A percentile compares a stretch with the other conserved stretches of the same genome.
phyloP scores from a whole-genome alignment of 2,888 invertebrate species.

The Hypercompe scribonia region DNA sequence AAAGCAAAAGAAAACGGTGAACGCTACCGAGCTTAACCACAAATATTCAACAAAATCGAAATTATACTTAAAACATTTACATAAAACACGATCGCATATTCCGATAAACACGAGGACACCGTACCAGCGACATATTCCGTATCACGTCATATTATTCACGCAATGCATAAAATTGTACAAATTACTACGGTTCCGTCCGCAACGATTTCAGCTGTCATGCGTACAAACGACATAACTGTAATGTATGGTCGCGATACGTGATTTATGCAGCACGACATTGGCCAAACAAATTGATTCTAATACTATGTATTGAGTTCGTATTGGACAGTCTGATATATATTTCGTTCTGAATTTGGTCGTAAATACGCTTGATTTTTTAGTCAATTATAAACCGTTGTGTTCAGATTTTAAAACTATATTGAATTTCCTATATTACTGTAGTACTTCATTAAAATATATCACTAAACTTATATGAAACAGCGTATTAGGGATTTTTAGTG shows the following conservation, averaged over 20 bases:
- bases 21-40: not conserved
- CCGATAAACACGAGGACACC: slow-evolving; percentile 15
- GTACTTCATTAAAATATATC: not conserved
- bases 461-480: too few species aligned
- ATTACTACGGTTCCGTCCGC: slow-evolving; percentile 39
- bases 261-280: slow-evolving; percentile 66
- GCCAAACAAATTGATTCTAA: slow-evolving; percentile 73
- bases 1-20: not conserved
- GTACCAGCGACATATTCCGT: slow-evolving; percentile 29
- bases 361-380: not conserved
- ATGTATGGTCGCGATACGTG: slow-evolving; percentile 72
- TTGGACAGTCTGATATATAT: slow-evolving; percentile 9
- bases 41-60: not conserved
- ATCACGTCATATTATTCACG: slow-evolving; percentile 43
- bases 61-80: slow-evolving; percentile 5
- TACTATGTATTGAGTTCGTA: slow-evolving; percentile 41
- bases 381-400: too few species aligned
- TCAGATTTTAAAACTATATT: not conserved
- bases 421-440: not conserved
- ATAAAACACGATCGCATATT: slow-evolving; percentile 4
- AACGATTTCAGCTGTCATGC: slow-evolving; percentile 45
- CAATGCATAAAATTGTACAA: slow-evolving; percentile 53
- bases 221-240: slow-evolving; percentile 43
- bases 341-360: not conserved
- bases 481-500: too few species aligned